Evolutionary conservation across 1,140 invertebrate genomes (phyloP).

Genomic region (Drosophila triauraria): DNA sequence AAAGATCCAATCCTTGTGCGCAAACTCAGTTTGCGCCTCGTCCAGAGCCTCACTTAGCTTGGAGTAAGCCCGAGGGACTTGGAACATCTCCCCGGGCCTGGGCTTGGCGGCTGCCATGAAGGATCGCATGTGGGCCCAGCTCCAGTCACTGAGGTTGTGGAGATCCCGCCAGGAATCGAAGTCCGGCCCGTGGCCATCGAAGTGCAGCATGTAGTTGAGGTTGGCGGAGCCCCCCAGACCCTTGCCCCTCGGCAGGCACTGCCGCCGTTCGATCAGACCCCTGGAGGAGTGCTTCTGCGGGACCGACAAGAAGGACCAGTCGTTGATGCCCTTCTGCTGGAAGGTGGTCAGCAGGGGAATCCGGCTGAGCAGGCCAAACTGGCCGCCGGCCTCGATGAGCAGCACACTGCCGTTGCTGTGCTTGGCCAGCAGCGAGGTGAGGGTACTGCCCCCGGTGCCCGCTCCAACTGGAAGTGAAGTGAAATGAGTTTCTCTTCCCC

Average conservation of each 20-base stretch:
- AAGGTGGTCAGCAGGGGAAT: slow-evolving; percentile 89
- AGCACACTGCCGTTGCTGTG: slow-evolving; percentile 87
- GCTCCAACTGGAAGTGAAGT: slow-evolving; percentile 88
- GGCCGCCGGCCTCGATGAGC: slow-evolving; percentile 90
- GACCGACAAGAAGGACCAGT: slow-evolving; percentile 88
- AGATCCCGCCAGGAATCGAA: slow-evolving; percentile 86
- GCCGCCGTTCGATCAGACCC: slow-evolving; percentile 87
- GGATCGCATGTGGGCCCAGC: slow-evolving; percentile 57
- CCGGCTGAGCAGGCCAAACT: slow-evolving; percentile 87
- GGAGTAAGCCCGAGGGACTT: slow-evolving; percentile 65
- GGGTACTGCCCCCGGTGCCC: slow-evolving; percentile 92
- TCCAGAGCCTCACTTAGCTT: slow-evolving; percentile 86
- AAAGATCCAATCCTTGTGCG: slow-evolving; percentile 84
- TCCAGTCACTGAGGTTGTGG: slow-evolving; percentile 87
- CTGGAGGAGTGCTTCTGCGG: slow-evolving; percentile 88
- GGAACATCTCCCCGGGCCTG: slow-evolving; percentile 44
- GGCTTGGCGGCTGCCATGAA: slow-evolving; percentile 63
- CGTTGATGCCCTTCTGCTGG: slow-evolving; percentile 88
- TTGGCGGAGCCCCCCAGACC: slow-evolving; percentile 90
- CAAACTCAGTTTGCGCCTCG: slow-evolving; percentile 85
- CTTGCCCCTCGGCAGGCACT: slow-evolving; percentile 89
- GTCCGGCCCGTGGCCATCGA: slow-evolving; percentile 87
- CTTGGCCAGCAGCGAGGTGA: slow-evolving; percentile 89
- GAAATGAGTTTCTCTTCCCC: background rate
- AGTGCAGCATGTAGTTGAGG: slow-evolving; percentile 89